These are phyloP conservation scores for Taenioides sp. DNA, from an alignment of 2,797 vertebrate species.

Conservation along the genomic window DNA sequence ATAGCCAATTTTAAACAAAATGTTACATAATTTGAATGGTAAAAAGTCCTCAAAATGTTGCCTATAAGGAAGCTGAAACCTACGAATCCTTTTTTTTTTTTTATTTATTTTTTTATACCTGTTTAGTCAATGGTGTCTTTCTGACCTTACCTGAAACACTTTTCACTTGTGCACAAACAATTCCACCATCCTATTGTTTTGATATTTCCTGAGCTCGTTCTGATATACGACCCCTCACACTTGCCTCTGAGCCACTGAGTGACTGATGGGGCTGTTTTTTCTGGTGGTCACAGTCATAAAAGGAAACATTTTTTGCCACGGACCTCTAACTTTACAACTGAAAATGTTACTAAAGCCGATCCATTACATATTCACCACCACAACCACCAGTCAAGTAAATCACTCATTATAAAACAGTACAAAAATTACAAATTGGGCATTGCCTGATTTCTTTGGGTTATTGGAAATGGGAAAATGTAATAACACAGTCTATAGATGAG, in stretches of 20 bases:
- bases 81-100: background rate
- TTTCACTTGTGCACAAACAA: background rate
- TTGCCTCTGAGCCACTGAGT: constrained; percentile 45
- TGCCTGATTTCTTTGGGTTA: background rate
- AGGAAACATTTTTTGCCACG: constrained; percentile 6
- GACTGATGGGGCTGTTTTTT: constrained; percentile 49
- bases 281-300: constrained; percentile 26
- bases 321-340: constrained; percentile 1
- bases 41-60: too few species aligned
- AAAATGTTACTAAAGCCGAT: background rate
- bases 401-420: too few species aligned
- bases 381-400: too few species aligned
- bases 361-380: too few species aligned
- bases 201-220: constrained; percentile 14
- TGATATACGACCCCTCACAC: background rate
- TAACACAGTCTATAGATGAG: background rate
- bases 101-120: too few species aligned
- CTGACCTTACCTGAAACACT: constrained; percentile 10
- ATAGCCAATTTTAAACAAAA: too few species aligned
- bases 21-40: too few species aligned
- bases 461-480: background rate
- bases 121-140: too few species aligned
- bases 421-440: too few species aligned
- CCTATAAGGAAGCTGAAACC: too few species aligned
- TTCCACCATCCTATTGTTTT: constrained; percentile 1